A percentile compares a stretch with the other conserved stretches of the same genome.
These are phyloP conservation scores for Odocoileus hemionus DNA, from an alignment of 2,113 vertebrate species.

Conservation along the genomic window DNA sequence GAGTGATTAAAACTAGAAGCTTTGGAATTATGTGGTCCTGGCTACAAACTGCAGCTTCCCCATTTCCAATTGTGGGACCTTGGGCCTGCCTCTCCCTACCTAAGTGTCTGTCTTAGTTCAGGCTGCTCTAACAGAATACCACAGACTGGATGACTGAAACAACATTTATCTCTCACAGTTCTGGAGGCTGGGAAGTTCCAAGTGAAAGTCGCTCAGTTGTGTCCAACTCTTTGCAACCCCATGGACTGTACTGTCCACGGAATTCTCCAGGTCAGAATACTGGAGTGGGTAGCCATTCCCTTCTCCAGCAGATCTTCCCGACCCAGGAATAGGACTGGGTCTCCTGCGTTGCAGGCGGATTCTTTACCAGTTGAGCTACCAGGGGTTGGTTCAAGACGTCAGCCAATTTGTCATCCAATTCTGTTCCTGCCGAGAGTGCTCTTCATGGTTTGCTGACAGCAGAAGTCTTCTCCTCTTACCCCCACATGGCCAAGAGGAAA, in stretches of 20 bases:
- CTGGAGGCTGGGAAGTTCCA: not conserved
- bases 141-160: not conserved
- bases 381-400: not conserved
- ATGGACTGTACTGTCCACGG: too few relatives aligned
- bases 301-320: too few relatives aligned
- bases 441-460: not conserved
- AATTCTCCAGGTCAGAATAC: too few relatives aligned
- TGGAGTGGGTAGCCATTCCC: too few relatives aligned
- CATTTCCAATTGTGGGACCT: not conserved
- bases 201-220: too few relatives aligned
- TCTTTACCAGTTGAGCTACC: too few relatives aligned
- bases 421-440: not conserved
- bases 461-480: not conserved
- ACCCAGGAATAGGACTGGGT: too few relatives aligned
- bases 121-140: not conserved
- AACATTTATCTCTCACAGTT: not conserved
- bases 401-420: not conserved
- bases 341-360: too few relatives aligned
- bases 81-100: not conserved
- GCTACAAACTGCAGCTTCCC: not conserved
- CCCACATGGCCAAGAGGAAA: not conserved
- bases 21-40: not conserved
- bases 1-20: not conserved
- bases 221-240: too few relatives aligned
- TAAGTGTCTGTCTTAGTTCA: not conserved